These are phyloP conservation scores for Darevskia nairensis DNA, from an alignment of 2,797 vertebrate genomes.

Conservation along the genomic window DNA sequence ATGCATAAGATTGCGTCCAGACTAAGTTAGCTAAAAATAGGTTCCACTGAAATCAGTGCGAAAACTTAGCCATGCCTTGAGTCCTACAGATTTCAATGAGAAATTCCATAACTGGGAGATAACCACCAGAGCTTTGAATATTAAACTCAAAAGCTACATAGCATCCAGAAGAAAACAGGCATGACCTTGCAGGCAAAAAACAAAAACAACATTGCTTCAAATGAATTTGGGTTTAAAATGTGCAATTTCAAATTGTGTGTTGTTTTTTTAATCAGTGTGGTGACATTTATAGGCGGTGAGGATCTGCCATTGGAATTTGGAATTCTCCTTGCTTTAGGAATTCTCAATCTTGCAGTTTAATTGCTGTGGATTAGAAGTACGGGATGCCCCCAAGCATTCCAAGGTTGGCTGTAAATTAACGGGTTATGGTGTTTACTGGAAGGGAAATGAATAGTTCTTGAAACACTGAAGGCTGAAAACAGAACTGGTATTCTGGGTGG, in stretches of 20 bases:
- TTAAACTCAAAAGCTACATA: not conserved
- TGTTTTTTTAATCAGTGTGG: no score
- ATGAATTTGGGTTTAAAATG: no score
- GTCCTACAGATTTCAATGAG: not conserved
- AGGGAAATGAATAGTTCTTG: not conserved
- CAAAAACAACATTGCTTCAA: not conserved
- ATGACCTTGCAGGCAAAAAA: not conserved
- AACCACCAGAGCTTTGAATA: not conserved
- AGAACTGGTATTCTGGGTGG: not conserved
- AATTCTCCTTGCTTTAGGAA: not conserved
- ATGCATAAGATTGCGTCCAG: not conserved
- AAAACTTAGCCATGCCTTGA: not conserved
- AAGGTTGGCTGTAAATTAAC: not conserved
- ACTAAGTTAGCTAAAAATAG: not conserved
- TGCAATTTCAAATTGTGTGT: no score
- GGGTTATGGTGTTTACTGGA: not conserved
- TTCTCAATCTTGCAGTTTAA: not conserved
- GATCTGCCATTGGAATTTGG: not conserved
- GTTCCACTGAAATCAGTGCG: not conserved
- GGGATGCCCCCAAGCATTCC: not conserved
- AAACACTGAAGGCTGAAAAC: not conserved
- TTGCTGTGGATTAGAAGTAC: not conserved
- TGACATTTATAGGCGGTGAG: not conserved
- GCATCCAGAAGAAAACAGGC: not conserved
- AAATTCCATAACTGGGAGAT: not conserved